phyloP scores from a whole-genome alignment of 2,113 vertebrate species.

The Asarcornis scutulata region DNA sequence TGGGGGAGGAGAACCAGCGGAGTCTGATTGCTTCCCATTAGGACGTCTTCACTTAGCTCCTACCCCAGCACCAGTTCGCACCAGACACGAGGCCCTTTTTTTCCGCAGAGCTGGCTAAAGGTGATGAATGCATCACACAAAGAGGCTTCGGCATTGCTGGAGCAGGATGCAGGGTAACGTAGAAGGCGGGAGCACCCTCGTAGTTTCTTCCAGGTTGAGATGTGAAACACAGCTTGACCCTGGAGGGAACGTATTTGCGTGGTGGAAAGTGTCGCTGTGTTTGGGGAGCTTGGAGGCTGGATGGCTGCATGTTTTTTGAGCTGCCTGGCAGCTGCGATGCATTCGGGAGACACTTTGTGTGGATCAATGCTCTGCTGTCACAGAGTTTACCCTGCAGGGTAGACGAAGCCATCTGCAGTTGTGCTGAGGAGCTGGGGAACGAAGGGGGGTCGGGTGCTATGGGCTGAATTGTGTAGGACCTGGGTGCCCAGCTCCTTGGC shows the following conservation, averaged over 20 bases:
- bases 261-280: accelerated
- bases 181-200: not conserved
- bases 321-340: not conserved
- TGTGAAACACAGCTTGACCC: not conserved
- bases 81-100: not conserved
- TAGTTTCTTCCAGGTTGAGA: accelerated
- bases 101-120: not conserved
- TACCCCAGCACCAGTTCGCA: not conserved
- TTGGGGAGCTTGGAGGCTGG: not conserved
- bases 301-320: not conserved
- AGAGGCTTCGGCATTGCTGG: not conserved
- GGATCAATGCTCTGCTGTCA: not conserved
- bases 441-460: not conserved
- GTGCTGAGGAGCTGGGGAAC: not conserved
- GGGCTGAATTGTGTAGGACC: not conserved
- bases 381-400: not conserved
- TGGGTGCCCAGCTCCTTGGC: not conserved
- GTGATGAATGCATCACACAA: not conserved
- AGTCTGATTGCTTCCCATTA: slow-evolving; percentile 29
- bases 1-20: slow-evolving; percentile 32
- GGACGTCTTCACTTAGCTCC: not conserved
- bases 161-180: accelerated
- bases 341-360: not conserved
- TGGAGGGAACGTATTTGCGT: not conserved
- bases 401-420: not conserved